Base-by-base conservation (phyloP, 2,797 vertebrate species). In the Acanthornis magna region DNA sequence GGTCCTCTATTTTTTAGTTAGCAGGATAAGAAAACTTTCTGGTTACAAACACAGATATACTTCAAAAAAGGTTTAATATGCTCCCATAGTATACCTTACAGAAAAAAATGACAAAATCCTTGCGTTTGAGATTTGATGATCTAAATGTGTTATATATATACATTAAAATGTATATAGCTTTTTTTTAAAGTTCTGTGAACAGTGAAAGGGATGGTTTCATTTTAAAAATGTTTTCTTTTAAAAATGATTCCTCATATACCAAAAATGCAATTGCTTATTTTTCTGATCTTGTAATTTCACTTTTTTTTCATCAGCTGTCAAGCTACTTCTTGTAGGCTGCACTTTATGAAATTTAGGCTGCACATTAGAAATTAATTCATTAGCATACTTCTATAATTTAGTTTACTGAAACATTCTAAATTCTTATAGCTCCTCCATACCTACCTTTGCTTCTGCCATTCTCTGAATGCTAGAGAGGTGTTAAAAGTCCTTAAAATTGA, bases 1-100 rank as follows among this genome's bases (percentile, higher is more conserved):
- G 65, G 30, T 17, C 36, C 60, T 93, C 61, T 85, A 26, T 32
- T 84, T 93, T 97, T 91, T 76, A 93, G 73, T 95, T 93, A 95
- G 48, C 16, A 89, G 16, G 27, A 71, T 93, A 91, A 96, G 48
- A 75, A 95, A 91, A 17, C 48, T 87, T 88, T 60, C 32, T 82
- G n/a, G 4, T 91, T 92, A 92, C 30, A 51, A 60, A 58, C 85
- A 91, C 16, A 85, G 94, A 47, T 73, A 30, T 72, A 79, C 38
- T 93, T 87, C 68, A 65, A 74, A 91, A 17, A 72, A 20, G 1
- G 15, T 87, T 96, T 89, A 85, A 89, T 84, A 94, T 73, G 20
- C 34, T 76, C 82, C 60, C 7, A 29, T 58, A 63, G 79, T n/a
- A 51, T 68, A 85, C 11, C 20, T 96, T 76, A 47, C 4, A 34